phyloP scores from a whole-genome alignment of 2,113 vertebrate genomes.

The Prionailurus bengalensis region DNA sequence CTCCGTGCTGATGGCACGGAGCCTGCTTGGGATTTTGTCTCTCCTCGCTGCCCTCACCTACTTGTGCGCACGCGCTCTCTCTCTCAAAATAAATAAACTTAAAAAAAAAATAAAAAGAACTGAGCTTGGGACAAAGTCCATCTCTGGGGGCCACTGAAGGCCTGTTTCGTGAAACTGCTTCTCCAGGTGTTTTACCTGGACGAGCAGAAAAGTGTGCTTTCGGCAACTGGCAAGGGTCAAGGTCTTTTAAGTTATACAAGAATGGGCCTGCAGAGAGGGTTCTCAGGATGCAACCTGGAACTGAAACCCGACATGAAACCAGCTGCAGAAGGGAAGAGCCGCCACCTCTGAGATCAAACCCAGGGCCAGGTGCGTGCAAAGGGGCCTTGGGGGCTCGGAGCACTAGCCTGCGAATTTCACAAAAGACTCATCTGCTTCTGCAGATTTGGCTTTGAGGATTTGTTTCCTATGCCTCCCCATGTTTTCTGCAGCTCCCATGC shows the following conservation, averaged over 20 bases:
- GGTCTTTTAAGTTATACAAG: slow-evolving; percentile 26
- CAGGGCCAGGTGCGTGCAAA: slow-evolving; percentile 75
- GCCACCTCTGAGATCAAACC: slow-evolving; percentile 86
- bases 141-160: background rate
- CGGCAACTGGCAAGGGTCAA: slow-evolving; percentile 14
- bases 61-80: too few species aligned
- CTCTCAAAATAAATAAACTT: too few species aligned
- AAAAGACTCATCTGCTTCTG: slow-evolving; percentile 93
- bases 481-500: slow-evolving; percentile 90
- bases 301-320: slow-evolving; percentile 88
- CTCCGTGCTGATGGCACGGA: too few species aligned
- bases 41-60: too few species aligned
- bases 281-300: slow-evolving; percentile 81
- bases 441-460: slow-evolving; percentile 92
- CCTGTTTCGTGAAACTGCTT: background rate
- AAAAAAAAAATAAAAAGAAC: background rate
- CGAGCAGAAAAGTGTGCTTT: slow-evolving; percentile 19
- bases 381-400: slow-evolving; percentile 88
- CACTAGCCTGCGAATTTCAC: slow-evolving; percentile 90
- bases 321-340: slow-evolving; percentile 83
- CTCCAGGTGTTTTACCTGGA: background rate
- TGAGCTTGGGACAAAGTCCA: slow-evolving; percentile 31
- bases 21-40: too few species aligned
- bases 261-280: slow-evolving; percentile 67
- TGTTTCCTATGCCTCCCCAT: slow-evolving; percentile 91